A percentile compares a stretch with the other conserved stretches of the same genome.
These are phyloP conservation scores for Pristionchus arcanus DNA, from an alignment of 2,888 invertebrate species.

Conservation along the genomic window DNA sequence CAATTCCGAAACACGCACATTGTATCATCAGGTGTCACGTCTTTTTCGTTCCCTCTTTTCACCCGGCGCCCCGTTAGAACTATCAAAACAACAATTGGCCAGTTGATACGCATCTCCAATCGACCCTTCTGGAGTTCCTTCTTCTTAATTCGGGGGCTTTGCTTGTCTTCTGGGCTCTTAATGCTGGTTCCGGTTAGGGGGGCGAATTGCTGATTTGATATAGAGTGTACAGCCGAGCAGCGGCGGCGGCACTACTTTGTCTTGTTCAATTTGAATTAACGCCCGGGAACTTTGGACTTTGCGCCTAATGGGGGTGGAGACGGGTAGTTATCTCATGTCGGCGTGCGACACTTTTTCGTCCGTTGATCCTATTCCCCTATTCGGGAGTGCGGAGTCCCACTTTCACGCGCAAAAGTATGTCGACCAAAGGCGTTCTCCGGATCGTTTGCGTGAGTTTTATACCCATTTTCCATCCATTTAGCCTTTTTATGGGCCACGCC, in stretches of 20 bases:
- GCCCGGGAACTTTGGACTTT: conserved; percentile 47
- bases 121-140: not conserved
- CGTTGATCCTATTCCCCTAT: not conserved
- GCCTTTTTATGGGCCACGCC: not conserved
- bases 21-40: conserved; percentile 42
- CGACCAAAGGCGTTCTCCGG: conserved; percentile 38
- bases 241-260: not conserved
- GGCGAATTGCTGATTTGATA: conserved; percentile 18
- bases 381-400: conserved; percentile 12
- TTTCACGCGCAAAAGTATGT: conserved; percentile 48
- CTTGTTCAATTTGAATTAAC: not conserved
- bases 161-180: not conserved
- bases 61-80: not conserved
- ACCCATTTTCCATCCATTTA: not conserved
- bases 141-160: not conserved
- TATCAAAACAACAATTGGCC: conserved; percentile 7
- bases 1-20: conserved; percentile 16
- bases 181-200: not conserved
- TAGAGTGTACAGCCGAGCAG: not conserved
- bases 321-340: conserved; percentile 15
- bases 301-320: not conserved
- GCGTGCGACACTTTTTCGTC: conserved; percentile 28
- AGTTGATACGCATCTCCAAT: conserved; percentile 28
- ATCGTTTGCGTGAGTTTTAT: conserved; percentile 31
- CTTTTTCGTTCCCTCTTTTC: not conserved